Evolutionary conservation across 2,797 vertebrate species (phyloP).

Genomic region (Taeniopygia guttata): DNA sequence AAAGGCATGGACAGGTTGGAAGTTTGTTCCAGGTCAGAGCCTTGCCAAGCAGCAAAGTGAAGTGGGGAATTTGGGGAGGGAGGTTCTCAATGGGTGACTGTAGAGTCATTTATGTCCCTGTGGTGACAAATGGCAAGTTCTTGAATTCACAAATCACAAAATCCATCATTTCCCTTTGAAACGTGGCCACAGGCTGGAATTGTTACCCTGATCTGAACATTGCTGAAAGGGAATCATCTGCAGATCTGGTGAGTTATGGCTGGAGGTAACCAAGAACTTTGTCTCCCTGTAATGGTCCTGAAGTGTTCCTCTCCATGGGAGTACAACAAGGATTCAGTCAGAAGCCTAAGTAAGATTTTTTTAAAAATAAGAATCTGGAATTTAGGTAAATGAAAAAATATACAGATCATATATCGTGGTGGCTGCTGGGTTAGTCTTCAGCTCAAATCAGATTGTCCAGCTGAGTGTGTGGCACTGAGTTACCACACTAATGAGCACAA

Average conservation of each 20-base stretch:
- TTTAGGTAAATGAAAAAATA: neutral
- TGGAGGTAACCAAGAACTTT: neutral
- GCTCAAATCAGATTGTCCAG: neutral
- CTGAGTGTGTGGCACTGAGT: neutral
- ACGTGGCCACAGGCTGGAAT: neutral
- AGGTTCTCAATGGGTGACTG: neutral
- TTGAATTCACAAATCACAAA: neutral
- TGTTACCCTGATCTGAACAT: neutral
- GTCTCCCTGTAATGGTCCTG: neutral
- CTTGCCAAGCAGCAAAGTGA: neutral
- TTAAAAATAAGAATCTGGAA: neutral
- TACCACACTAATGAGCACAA: neutral
- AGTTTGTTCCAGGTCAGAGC: neutral
- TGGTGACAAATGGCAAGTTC: neutral
- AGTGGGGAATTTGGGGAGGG: neutral
- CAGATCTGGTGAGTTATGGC: neutral
- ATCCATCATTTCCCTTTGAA: neutral
- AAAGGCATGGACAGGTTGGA: neutral
- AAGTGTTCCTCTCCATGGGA: neutral
- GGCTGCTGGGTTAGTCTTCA: neutral
- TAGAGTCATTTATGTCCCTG: rapidly evolving
- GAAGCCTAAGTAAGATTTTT: neutral
- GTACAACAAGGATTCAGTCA: neutral
- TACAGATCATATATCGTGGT: neutral
- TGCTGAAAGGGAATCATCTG: neutral